Evolutionary conservation across 2,797 vertebrate genomes (phyloP), one percentile per base, ranked within the genome.

Genomic region (Sylvia borin): DNA sequence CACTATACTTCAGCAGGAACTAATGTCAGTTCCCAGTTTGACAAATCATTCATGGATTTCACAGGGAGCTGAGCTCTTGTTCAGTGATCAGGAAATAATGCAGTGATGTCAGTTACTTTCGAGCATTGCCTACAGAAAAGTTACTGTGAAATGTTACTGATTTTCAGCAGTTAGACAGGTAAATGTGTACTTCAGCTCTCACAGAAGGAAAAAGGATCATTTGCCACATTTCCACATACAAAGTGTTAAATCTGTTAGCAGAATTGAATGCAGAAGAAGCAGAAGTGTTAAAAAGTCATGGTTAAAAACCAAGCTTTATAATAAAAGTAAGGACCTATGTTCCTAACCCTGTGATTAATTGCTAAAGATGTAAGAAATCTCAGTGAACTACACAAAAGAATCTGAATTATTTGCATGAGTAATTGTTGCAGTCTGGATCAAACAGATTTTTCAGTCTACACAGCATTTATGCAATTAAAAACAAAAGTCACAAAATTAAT

Each of bases 1-100:
- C 11, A 40, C 70, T 75, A 34, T 34, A 48, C 84, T 95, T 90
- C 70, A 89, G 85, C 74, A 90, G 91, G 70, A 90, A 57, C 76
- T 81, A 55, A 70, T 17, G 43, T 70, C 82, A 90, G 66, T 92
- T 93, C 85, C 79, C 76, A 58, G 20, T 79, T 7, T 58, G 83
- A 86, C 71, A 79, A 57, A 73, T 92, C 65, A 58, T 61, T 91
- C 51, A 11, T 76, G 13, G 20, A 43, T 91, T 91, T 94, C 67
- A 82, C 32, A 64, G 25, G 27, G 76, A 78, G 36, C 31, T 73
- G n/a, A 75, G 27, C 62, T 87, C 29, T 80, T 72, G 74, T 32
- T 88, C 31, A 25, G 34, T 71, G 57, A 92, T 82, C 43, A 85
- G 55, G 85, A 92, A 91, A 82, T 78, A 79, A 88, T 10, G 22